Evolutionary conservation across 2,797 vertebrate genomes (phyloP).

Genomic region (Tadarida brasiliensis): DNA sequence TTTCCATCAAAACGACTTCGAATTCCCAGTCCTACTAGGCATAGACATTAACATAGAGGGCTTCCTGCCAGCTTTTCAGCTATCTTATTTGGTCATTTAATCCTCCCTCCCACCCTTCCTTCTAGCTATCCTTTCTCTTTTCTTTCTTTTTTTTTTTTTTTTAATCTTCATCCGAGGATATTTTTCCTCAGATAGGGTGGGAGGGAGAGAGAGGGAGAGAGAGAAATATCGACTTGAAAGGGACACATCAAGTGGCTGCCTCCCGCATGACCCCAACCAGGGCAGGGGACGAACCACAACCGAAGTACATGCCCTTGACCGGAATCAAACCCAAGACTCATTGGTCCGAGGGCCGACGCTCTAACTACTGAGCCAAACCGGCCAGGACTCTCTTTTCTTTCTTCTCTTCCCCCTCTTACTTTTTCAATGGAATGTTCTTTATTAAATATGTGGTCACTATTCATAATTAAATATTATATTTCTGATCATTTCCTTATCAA

Average conservation of each 20-base stretch:
- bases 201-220: too few relatives aligned
- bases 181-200: too few relatives aligned
- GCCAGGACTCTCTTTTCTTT: neutral
- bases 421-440: neutral
- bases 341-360: too few relatives aligned
- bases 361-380: neutral
- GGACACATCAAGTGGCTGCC: too few relatives aligned
- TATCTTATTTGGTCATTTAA: slow-evolving; percentile 61
- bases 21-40: neutral
- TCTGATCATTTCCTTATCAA: slow-evolving; percentile 46
- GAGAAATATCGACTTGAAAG: too few relatives aligned
- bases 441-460: slow-evolving; percentile 65
- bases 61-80: slow-evolving; percentile 64
- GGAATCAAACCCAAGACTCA: too few relatives aligned
- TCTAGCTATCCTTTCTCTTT: neutral
- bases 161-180: too few relatives aligned
- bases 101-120: slow-evolving; percentile 30
- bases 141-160: neutral
- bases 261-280: too few relatives aligned
- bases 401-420: slow-evolving; percentile 61
- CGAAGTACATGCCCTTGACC: too few relatives aligned
- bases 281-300: too few relatives aligned
- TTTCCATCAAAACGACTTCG: neutral
- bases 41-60: slow-evolving; percentile 51
- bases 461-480: slow-evolving; percentile 77